Conservation (phyloP, 2,113 vertebrate species). For the Calonectris borealis region DNA sequence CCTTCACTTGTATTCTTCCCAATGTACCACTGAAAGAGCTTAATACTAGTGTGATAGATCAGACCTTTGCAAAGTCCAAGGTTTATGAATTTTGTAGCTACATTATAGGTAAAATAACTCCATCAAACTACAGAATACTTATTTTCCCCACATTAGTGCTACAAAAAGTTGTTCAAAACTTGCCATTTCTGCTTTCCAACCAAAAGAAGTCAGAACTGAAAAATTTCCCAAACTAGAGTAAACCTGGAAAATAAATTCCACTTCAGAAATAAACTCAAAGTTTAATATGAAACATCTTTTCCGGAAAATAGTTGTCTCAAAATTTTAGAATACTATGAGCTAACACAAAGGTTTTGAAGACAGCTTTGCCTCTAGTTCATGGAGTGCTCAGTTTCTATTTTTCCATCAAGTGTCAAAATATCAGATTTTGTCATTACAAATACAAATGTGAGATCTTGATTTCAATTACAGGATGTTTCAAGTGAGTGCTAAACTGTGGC, state of each 20-base stretch:
- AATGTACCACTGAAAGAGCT: not conserved
- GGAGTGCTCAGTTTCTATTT: not conserved
- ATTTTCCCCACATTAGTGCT: not conserved
- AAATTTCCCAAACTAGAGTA: not conserved
- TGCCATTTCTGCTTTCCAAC: not conserved
- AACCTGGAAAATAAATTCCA: not conserved
- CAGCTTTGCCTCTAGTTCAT: not conserved
- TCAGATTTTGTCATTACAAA: not conserved
- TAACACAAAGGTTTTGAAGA: not conserved
- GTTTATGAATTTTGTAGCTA: not conserved
- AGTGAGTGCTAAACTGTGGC: not conserved
- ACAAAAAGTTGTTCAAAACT: not conserved
- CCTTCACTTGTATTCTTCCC: not conserved
- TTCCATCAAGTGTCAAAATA: not conserved
- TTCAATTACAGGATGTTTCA: not conserved
- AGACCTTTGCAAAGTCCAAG: not conserved
- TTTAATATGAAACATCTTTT: not conserved
- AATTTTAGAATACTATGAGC: not conserved
- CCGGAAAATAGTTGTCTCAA: not conserved
- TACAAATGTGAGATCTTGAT: not conserved
- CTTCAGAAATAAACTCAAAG: not conserved
- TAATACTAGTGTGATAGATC: not conserved
- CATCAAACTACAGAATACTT: not conserved
- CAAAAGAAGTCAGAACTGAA: not conserved
- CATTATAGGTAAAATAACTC: not conserved